Evolutionary conservation across 2,113 vertebrate genomes (phyloP), one percentile per base, ranked within the genome.

Genomic region (Todiramphus chloris): DNA sequence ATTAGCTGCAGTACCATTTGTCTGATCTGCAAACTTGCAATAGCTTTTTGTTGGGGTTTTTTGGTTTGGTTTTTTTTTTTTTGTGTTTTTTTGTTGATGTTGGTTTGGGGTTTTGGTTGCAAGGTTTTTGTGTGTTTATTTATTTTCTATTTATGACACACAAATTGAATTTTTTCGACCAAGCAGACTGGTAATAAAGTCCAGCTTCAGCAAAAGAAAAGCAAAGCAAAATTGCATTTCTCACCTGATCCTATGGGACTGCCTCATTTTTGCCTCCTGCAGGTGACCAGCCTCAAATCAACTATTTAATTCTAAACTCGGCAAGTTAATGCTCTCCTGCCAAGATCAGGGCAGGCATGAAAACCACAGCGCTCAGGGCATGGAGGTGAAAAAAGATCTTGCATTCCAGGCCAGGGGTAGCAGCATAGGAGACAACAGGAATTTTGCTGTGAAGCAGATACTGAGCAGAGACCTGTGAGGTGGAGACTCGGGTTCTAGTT

Each of bases 391-490:
- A 87, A 43, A n/a, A 1, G 1, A 55, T 5, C 28, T 60, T 39
- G 35, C 13, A 21, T 50, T 56, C 10, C 20, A 33, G 7, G 72
- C 41, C 76, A 7, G 51, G 7, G 6, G 9, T 14, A 70, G n/a
- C 20, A 46, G 6, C 0, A 0, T 33, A 48, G n/a, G 13, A 69
- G n/a, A 12, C 4, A 25, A 25, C 28, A 24, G 5, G 7, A 48
- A 62, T 39, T 87, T 48, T 69, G 11, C 35, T n/a, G 9, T 18
- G 35, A 18, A 74, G 30, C 4, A 41, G 50, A 63, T 23, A 18
- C 30, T 43, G 31, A 60, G 33, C 46, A 70, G 43, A 73, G 31
- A 46, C 4, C 27, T 37, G 11, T 51, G 35, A 62, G 55, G 25
- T 13, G 30, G 25, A 50, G 16, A 20, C 17, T 80, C 51, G 11